These are phyloP conservation scores for Drosophila affinis DNA, from an alignment of 2,888 invertebrate genomes.

Conservation along the genomic window DNA sequence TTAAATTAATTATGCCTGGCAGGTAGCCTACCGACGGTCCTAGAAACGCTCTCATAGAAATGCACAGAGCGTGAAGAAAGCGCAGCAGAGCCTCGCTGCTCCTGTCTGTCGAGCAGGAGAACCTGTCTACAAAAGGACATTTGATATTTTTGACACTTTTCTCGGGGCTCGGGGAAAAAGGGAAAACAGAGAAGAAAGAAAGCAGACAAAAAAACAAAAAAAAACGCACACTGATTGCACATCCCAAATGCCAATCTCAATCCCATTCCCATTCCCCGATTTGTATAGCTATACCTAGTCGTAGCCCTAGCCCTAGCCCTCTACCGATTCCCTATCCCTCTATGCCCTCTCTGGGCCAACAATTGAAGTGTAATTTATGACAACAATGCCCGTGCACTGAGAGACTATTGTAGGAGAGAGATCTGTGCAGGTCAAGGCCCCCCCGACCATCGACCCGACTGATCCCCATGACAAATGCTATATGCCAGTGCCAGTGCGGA, in stretches of 20 bases:
- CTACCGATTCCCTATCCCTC: constrained; percentile 1
- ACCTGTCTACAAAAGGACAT: constrained; percentile 67
- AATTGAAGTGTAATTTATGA: constrained; percentile 78
- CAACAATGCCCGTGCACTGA: constrained; percentile 62
- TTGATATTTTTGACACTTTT: constrained; percentile 78
- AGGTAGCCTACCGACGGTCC: constrained; percentile 51
- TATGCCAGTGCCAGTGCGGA: constrained; percentile 44
- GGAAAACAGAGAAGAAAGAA: constrained; percentile 20
- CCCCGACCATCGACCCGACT: constrained; percentile 39
- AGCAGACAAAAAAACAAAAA: constrained; percentile 35
- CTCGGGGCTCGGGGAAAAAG: constrained; percentile 36
- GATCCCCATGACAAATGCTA: constrained; percentile 69
- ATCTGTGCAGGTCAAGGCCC: constrained; percentile 43
- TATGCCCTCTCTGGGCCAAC: constrained; percentile 39
- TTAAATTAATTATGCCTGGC: constrained; percentile 77
- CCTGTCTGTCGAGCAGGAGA: constrained; percentile 13
- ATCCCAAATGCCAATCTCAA: constrained; percentile 22
- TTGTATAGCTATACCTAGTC: neutral
- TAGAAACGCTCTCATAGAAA: constrained; percentile 50
- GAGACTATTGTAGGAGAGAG: constrained; percentile 12
- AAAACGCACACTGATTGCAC: constrained; percentile 59
- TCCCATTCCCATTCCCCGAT: neutral
- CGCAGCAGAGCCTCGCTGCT: constrained; percentile 2
- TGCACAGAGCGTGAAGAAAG: constrained; percentile 62
- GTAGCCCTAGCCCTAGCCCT: neutral